These are phyloP conservation scores for Trypoxylon attenuatum DNA, from an alignment of 2,888 invertebrate species.

Conservation along the genomic window DNA sequence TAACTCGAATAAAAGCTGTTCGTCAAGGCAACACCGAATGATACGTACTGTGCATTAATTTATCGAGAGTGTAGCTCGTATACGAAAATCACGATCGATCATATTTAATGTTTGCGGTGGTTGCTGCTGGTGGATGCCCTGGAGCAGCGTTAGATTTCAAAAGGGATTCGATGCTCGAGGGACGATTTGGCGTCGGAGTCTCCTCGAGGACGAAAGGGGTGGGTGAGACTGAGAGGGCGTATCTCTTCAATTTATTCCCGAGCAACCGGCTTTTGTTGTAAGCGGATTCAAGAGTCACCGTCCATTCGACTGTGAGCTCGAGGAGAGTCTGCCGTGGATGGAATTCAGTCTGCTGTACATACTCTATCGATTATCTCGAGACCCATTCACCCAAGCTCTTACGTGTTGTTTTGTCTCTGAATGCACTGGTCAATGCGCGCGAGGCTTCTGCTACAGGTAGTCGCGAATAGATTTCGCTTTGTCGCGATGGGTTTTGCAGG, in stretches of 20 bases:
- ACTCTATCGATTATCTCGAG: slow-evolving; percentile 58
- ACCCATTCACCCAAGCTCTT: slow-evolving; percentile 51
- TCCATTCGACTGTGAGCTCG: slow-evolving; percentile 48
- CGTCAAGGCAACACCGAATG: no score
- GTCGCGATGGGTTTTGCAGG: no score
- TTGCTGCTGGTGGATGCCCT: no score
- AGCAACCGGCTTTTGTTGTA: slow-evolving; percentile 55
- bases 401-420: slow-evolving; percentile 49
- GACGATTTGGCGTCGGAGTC: no score
- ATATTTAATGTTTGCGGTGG: no score
- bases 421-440: slow-evolving; percentile 16
- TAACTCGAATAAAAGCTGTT: not conserved
- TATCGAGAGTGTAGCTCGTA: no score
- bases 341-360: slow-evolving; percentile 53
- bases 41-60: no score
- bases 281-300: slow-evolving; percentile 48
- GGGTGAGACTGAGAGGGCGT: slow-evolving; percentile 31
- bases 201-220: no score
- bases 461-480: no score
- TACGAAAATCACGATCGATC: no score
- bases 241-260: slow-evolving; percentile 53
- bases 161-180: no score
- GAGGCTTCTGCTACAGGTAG: not conserved
- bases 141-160: no score
- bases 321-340: slow-evolving; percentile 40